phyloP scores from a whole-genome alignment of 2,797 vertebrate genomes.

The Melanotaenia pygmaea region DNA sequence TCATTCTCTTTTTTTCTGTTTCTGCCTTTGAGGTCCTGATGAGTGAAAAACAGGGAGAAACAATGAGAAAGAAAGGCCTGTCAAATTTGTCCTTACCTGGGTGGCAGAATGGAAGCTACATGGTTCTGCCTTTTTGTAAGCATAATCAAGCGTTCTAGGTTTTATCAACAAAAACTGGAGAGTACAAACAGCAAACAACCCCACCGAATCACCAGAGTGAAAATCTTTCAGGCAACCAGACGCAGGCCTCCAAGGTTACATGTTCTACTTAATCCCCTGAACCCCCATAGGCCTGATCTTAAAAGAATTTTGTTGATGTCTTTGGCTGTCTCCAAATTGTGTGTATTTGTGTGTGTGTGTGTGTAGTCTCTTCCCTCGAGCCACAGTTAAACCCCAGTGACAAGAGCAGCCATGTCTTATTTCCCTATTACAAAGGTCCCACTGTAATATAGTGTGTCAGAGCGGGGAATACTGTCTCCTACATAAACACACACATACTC shows the following conservation, averaged over 20 bases:
- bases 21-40: slow-evolving; percentile 37
- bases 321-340: slow-evolving; percentile 44
- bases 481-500: slow-evolving; percentile 42
- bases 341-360: slow-evolving; percentile 30
- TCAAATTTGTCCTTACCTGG: slow-evolving; percentile 55
- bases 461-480: slow-evolving; percentile 54
- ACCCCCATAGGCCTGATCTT: slow-evolving; percentile 60
- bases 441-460: slow-evolving; percentile 74
- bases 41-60: slow-evolving; percentile 36
- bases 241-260: slow-evolving; percentile 72
- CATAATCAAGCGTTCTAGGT: slow-evolving; percentile 55
- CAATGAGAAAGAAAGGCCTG: slow-evolving; percentile 33
- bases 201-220: slow-evolving; percentile 36
- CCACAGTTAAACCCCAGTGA: slow-evolving; percentile 75
- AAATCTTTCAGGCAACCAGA: slow-evolving; percentile 58
- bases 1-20: background rate
- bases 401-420: slow-evolving; percentile 79
- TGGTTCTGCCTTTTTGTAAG: slow-evolving; percentile 52
- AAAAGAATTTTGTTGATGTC: slow-evolving; percentile 75
- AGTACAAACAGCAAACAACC: slow-evolving; percentile 58
- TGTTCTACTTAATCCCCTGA: slow-evolving; percentile 72
- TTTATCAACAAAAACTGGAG: slow-evolving; percentile 55
- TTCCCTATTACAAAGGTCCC: slow-evolving; percentile 76
- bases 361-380: slow-evolving; percentile 50
- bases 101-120: slow-evolving; percentile 38